A percentile compares a stretch with the other conserved stretches of the same genome.
Conservation (phyloP, 35 echinoderm and acorn worm species). For the Hemicentrotus pulcherrimus region DNA sequence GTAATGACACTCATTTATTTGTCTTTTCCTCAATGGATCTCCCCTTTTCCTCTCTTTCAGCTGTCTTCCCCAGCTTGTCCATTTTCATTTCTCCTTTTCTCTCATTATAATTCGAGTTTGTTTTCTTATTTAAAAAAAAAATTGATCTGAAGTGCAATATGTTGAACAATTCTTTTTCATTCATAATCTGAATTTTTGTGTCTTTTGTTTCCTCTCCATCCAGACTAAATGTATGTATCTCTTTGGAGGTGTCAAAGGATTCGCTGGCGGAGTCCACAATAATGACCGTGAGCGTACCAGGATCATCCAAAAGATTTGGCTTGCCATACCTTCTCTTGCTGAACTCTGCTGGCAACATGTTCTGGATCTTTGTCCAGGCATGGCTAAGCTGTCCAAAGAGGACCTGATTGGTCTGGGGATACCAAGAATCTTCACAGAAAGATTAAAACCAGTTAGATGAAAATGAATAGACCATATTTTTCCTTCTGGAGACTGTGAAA, state of each 20-base stretch:
- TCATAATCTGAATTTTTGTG: not conserved
- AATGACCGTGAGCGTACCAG: slow-evolving; percentile 54
- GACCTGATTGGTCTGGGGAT: slow-evolving; percentile 41
- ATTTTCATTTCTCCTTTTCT: no score
- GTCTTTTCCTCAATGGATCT: no score
- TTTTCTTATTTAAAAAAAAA: no score
- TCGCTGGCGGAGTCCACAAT: slow-evolving; percentile 36
- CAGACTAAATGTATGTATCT: slow-evolving; percentile 78
- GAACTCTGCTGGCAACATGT: slow-evolving; percentile 61
- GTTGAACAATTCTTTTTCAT: no score
- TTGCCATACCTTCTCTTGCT: slow-evolving; percentile 55
- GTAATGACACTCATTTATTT: no score
- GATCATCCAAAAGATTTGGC: slow-evolving; percentile 62
- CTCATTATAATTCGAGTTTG: no score
- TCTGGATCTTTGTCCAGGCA: slow-evolving; percentile 9
- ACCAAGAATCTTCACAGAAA: slow-evolving; percentile 43
- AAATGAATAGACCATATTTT: not conserved
- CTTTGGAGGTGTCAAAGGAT: slow-evolving; percentile 58
- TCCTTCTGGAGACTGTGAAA: not conserved
- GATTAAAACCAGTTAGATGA: slow-evolving; percentile 59
- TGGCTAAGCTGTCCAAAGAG: not conserved
- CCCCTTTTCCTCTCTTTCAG: no score
- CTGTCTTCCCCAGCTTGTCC: no score
- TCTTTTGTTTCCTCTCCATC: not conserved
- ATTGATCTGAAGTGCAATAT: no score